Base-by-base conservation (phyloP, 2,113 vertebrate species). In the Leiothrix lutea region DNA sequence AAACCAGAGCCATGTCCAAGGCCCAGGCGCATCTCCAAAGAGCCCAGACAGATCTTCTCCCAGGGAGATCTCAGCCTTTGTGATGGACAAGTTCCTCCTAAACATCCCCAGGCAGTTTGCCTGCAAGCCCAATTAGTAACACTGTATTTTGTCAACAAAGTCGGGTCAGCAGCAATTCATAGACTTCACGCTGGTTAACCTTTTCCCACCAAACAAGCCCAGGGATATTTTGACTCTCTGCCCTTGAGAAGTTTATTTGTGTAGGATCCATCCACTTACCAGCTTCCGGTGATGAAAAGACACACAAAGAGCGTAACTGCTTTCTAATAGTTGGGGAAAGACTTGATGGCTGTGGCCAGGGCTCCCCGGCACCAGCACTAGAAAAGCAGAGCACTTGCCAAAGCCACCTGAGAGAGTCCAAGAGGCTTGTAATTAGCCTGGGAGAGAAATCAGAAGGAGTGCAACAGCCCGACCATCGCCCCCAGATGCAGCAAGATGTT, bases 241-340 rank as follows among this genome's bases (percentile, higher is more conserved):
- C 65, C 86, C 88, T 94, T 31, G 13, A 80, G 82, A 88, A 93
- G 91, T 94, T 92, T 94, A 95, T 94, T 94, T 94, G 86, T 78
- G 47, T 62, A 83, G 82, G 72, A 90, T 71, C 38, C 1, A 2
- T 88, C 73, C 72, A 78, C 77, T 90, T 78, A 83, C 35, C 72
- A 80, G 80, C 83, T 94, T 92, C 92, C 3, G 15, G 86, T 35
- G 94, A 78, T 26, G 56, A 73, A 83, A 92, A 90, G 71, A 78
- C 33, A 57, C 2, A 2, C 51, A 31, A 83, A 25, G 60, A 91
- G 29, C 0, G 0, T 18, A 86, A 86, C 45, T 1, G 6, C 83
- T 96, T 73, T 77, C 86, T 80, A 92, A 80, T 13, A 86, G 47
- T 7, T 16, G 17, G 36, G 67, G 24, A 94, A 92, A 78, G 51